These are phyloP conservation scores for Rhagophthalmus giganteus DNA, from an alignment of 2,888 invertebrate species.

Conservation along the genomic window DNA sequence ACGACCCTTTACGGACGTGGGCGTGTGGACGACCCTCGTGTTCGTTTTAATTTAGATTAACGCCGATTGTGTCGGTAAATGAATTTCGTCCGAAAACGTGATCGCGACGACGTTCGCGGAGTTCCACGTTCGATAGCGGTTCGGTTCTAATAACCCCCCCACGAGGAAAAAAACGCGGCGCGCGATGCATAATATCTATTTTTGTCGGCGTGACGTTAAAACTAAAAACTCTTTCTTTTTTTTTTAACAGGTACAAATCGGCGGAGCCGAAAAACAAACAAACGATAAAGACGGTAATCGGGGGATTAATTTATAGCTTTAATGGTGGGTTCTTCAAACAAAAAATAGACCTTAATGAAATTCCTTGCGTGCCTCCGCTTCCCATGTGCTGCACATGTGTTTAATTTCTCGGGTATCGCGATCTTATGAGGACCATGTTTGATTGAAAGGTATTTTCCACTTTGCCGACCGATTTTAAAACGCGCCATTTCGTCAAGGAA, in stretches of 20 bases:
- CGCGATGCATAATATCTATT: not conserved
- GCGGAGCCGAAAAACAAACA: constrained; percentile 10
- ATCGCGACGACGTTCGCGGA: not conserved
- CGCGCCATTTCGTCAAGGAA: constrained; percentile 10
- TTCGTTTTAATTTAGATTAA: too few species aligned
- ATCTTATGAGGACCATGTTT: constrained; percentile 32
- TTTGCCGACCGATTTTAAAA: constrained; percentile 11
- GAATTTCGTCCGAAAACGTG: too few species aligned
- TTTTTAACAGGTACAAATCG: constrained; percentile 11
- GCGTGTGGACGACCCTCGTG: too few species aligned
- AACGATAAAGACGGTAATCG: constrained; percentile 34
- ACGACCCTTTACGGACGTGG: too few species aligned
- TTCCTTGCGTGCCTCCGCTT: constrained; percentile 39
- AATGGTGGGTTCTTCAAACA: constrained; percentile 31
- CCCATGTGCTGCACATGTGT: constrained; percentile 43
- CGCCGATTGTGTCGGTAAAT: too few species aligned
- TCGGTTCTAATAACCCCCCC: too few species aligned
- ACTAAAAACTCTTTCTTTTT: constrained; percentile 10
- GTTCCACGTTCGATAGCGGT: not conserved
- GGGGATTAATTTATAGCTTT: constrained; percentile 40
- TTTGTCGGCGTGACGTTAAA: constrained; percentile 5
- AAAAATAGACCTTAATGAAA: constrained; percentile 45
- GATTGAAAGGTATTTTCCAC: constrained; percentile 41
- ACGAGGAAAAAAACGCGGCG: too few species aligned
- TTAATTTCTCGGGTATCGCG: constrained; percentile 36